These are phyloP conservation scores for Hyperopisus bebe DNA, from an alignment of 2,113 vertebrate species.

Conservation along the genomic window DNA sequence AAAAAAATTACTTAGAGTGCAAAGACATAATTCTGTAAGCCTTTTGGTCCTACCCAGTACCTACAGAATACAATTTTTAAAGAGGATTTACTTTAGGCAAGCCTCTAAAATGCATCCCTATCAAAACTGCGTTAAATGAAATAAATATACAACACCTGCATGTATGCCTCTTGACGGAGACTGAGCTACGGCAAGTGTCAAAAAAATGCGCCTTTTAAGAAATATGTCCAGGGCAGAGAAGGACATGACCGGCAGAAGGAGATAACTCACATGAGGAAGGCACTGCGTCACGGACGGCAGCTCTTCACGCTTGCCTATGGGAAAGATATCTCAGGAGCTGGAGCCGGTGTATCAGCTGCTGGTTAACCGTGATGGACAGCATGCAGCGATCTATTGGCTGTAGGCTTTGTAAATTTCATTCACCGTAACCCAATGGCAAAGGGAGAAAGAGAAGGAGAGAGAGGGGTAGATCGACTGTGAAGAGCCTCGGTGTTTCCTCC, in stretches of 20 bases:
- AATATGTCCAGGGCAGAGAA: not conserved
- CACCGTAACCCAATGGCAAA: slow-evolving; percentile 78
- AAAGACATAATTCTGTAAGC: not conserved
- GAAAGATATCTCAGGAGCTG: slow-evolving; percentile 20
- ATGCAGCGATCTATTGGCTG: slow-evolving; percentile 80
- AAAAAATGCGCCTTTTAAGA: not conserved
- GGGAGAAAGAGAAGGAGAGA: slow-evolving; percentile 42
- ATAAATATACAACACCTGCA: not conserved
- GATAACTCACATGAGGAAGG: not conserved
- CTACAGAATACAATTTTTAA: not conserved
- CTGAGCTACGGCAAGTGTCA: not conserved
- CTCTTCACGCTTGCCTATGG: not conserved
- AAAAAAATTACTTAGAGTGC: not conserved
- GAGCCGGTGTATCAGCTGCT: slow-evolving; percentile 29
- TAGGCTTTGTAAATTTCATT: slow-evolving; percentile 75
- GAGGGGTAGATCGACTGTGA: slow-evolving; percentile 49
- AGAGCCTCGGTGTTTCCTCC: slow-evolving; percentile 61
- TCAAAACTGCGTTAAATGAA: not conserved
- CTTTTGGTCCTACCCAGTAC: not conserved
- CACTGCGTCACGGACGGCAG: slow-evolving; percentile 1
- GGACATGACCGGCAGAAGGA: not conserved
- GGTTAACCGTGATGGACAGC: slow-evolving; percentile 68
- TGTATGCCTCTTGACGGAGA: not conserved
- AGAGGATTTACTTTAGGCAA: not conserved
- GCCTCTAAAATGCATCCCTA: not conserved